These are phyloP conservation scores for Drosophila nigromelanica DNA, from an alignment of 1,140 invertebrate species.

Conservation along the genomic window DNA sequence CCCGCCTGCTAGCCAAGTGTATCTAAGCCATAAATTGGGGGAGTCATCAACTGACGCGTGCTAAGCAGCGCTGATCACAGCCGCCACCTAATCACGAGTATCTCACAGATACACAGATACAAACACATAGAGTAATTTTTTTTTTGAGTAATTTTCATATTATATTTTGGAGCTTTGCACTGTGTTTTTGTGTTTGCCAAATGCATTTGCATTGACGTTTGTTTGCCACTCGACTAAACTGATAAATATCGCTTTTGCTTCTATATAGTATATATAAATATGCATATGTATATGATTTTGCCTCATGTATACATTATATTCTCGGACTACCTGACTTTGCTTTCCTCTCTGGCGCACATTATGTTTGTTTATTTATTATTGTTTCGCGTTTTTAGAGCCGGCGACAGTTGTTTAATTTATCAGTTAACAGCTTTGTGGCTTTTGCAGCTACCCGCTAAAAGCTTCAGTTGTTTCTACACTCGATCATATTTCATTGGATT, in stretches of 20 bases:
- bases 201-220: conserved; percentile 44
- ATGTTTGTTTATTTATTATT: conserved; percentile 40
- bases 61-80: conserved; percentile 31
- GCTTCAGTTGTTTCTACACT: conserved; percentile 23
- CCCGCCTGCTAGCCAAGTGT: conserved; percentile 13
- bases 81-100: conserved; percentile 45
- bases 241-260: conserved; percentile 18
- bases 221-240: conserved; percentile 9
- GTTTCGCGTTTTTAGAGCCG: conserved; percentile 45
- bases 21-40: conserved; percentile 40
- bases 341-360: conserved; percentile 14
- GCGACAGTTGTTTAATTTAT: conserved; percentile 72
- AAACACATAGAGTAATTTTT: neutral
- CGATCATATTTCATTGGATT: conserved; percentile 50
- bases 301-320: conserved; percentile 6
- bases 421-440: conserved; percentile 67
- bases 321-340: conserved; percentile 42
- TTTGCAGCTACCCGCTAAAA: conserved; percentile 51
- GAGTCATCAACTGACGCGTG: conserved; percentile 37
- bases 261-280: neutral
- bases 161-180: neutral
- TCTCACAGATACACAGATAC: conserved; percentile 29
- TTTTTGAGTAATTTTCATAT: conserved; percentile 13
- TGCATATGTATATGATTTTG: neutral
- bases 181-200: conserved; percentile 15